Evolutionary conservation across 1,140 invertebrate genomes (phyloP).

Genomic region (Chelonus insularis): DNA sequence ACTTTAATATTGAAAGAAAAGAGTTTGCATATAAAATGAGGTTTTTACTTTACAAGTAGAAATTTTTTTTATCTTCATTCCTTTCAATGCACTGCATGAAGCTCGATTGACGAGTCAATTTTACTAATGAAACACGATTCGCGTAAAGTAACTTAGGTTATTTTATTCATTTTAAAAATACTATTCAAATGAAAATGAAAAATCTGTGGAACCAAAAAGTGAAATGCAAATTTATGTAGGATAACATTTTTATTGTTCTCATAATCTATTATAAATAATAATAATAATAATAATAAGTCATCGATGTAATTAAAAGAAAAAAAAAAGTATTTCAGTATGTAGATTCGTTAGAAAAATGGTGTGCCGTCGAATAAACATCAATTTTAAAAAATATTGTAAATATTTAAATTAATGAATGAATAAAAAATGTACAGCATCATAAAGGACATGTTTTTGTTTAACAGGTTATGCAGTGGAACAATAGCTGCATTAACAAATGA

Average conservation of each 20-base stretch:
- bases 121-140: conserved; percentile 14
- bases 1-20: no score
- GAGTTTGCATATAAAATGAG: no score
- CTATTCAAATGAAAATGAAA: conserved; percentile 3
- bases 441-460: neutral
- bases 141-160: neutral
- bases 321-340: neutral
- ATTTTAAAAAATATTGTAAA: neutral
- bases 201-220: no score
- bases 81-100: conserved; percentile 13
- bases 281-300: no score
- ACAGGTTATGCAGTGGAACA: neutral
- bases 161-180: conserved; percentile 16
- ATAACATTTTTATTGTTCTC: conserved; percentile 5
- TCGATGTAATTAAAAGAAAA: neutral
- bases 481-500: no score
- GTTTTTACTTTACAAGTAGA: no score
- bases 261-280: conserved; percentile 15
- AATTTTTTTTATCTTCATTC: no score
- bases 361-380: neutral
- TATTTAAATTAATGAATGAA: neutral
- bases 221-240: no score
- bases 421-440: neutral
- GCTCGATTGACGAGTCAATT: conserved; percentile 25
- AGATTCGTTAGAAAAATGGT: neutral